Conservation (phyloP, 2,888 invertebrate genomes). For the Ommatoiulus sabulosus region DNA sequence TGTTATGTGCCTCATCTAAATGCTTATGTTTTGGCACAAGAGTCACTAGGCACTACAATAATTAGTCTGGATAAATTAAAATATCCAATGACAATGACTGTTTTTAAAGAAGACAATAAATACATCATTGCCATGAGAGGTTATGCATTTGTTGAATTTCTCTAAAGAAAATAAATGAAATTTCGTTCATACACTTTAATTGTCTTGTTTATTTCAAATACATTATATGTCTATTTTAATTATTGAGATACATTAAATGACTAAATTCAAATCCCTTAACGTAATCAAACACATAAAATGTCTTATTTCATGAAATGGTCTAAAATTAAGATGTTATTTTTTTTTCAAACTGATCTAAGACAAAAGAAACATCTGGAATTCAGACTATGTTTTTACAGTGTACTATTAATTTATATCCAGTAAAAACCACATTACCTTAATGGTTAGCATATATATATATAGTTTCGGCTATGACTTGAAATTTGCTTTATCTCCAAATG, state of each 20-base stretch:
- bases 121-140: not conserved
- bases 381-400: not conserved
- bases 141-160: not conserved
- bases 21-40: not conserved
- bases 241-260: not conserved
- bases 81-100: not conserved
- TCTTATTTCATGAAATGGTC: not conserved
- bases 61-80: not conserved
- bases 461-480: too few species aligned
- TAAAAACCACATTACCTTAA: too few species aligned
- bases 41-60: not conserved
- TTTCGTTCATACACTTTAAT: not conserved
- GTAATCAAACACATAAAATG: not conserved
- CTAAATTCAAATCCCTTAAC: not conserved
- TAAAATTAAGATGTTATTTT: not conserved
- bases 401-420: too few species aligned
- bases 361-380: not conserved
- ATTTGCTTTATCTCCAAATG: too few species aligned
- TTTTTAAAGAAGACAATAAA: not conserved
- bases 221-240: too few species aligned
- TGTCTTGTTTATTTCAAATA: not conserved
- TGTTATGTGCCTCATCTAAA: not conserved
- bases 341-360: not conserved
- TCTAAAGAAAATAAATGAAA: not conserved
- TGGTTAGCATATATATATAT: too few species aligned